These are phyloP conservation scores for Drosophila suzukii DNA, from an alignment of 1,140 invertebrate genomes.

Conservation along the genomic window DNA sequence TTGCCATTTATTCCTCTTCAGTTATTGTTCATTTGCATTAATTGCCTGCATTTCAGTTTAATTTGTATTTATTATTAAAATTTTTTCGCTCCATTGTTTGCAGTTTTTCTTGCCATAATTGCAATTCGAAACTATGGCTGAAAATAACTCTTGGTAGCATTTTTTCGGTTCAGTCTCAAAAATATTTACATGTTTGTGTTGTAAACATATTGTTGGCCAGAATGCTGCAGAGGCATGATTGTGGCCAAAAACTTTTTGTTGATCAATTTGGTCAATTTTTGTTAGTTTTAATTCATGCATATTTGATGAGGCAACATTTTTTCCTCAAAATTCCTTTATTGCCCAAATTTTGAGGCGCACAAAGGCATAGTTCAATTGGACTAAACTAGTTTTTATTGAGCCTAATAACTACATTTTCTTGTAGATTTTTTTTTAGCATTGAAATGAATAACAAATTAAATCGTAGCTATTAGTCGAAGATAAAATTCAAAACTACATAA, in stretches of 20 bases:
- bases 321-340: slow-evolving; percentile 1
- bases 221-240: neutral
- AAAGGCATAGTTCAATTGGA: slow-evolving; percentile 12
- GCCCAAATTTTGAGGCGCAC: neutral
- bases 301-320: slow-evolving; percentile 10
- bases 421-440: neutral
- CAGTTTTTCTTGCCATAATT: slow-evolving; percentile 35
- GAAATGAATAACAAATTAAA: neutral
- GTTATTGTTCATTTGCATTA: slow-evolving; percentile 45
- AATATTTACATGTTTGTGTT: slow-evolving; percentile 35
- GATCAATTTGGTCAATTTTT: slow-evolving; percentile 15
- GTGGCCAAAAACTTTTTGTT: slow-evolving; percentile 21
- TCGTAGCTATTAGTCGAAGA: too few species aligned
- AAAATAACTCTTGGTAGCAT: slow-evolving; percentile 25
- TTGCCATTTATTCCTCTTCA: slow-evolving; percentile 14
- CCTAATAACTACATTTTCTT: slow-evolving; percentile 3
- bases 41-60: slow-evolving; percentile 46
- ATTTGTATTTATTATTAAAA: slow-evolving; percentile 35
- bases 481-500: too few species aligned
- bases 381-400: slow-evolving; percentile 11
- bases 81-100: slow-evolving; percentile 28
- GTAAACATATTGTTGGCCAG: slow-evolving; percentile 16
- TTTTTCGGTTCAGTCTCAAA: neutral
- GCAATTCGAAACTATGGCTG: slow-evolving; percentile 33
- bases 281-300: slow-evolving; percentile 28